Evolutionary conservation across 2,797 vertebrate genomes (phyloP), one percentile per base, ranked within the genome.

Genomic region (Myotis planiceps): DNA sequence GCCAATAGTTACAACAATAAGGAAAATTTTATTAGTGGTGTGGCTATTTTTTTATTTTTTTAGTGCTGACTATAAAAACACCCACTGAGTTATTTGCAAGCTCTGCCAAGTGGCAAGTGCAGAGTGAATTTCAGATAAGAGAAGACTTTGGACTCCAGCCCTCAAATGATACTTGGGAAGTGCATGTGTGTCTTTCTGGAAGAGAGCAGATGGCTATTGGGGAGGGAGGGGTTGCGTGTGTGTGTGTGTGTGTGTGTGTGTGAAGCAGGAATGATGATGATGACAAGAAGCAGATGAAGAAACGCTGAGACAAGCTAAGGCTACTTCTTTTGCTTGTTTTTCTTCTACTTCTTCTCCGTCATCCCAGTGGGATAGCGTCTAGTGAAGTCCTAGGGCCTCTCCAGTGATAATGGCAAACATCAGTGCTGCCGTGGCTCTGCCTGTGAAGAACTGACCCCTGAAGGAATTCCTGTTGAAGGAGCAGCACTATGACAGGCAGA

Each of bases 1-100:
- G 97, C 96, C 97, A 97, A 93, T 78, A 97, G 96, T 95, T 97
- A 91, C 29, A 96, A 97, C 90, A 98, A 98, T 98, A 97, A 97
- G 55, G 76, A 96, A 97, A 98, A 98, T 82, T 96, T 97, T 93
- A 97, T 98, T 98, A 98, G 96, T 74, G 29, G 65, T 42, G 51
- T 81, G 76, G 69, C 63, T 71, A 65, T 72, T 63, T 88, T 93
- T 94, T 82, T 58, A 88, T 94, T 92, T 90, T 95, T 94, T 82
- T 58, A 90, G 94, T 80, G 65, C 87, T 82, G 90, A 78, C 96
- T 93, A 63, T 95, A 90, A 97, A 97, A 93, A 95, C 47, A 76
- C 88, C 68, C 83, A 45, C 90, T 55, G 97, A 93, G 90, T 78
- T 66, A 14, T 87, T 63, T 47, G 42, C 55, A 78, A 49, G n/a